phyloP scores from a whole-genome alignment of 2,113 vertebrate species.

The Halichoerus grypus region DNA sequence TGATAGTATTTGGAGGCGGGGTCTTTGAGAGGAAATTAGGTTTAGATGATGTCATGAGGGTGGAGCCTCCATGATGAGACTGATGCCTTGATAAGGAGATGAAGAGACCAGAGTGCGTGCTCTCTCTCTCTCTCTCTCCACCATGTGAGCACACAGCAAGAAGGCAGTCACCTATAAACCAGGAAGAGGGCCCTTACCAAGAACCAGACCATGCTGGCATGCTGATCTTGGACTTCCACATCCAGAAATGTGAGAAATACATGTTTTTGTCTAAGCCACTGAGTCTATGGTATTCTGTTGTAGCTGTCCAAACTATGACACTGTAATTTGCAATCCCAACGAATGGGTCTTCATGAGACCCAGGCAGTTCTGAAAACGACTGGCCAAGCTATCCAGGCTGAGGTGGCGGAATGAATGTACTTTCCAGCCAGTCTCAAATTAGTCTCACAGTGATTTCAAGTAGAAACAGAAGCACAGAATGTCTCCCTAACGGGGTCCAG shows the following conservation, averaged over 20 bases:
- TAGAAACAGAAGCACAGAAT: background rate
- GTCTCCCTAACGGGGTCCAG: background rate
- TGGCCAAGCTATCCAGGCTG: background rate
- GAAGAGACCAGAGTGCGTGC: background rate
- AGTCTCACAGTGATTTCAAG: background rate
- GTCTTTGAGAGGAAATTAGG: background rate
- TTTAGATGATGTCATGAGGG: background rate
- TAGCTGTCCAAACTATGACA: background rate
- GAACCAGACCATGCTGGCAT: background rate
- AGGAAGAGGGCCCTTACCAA: background rate
- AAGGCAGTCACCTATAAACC: background rate
- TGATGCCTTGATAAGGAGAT: background rate
- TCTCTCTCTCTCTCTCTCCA: background rate
- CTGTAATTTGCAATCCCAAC: background rate
- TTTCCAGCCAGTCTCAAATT: background rate
- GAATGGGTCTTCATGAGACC: background rate
- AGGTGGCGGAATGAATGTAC: background rate
- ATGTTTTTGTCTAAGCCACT: background rate
- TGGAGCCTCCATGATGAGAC: background rate
- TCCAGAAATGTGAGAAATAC: background rate
- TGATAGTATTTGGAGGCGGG: background rate
- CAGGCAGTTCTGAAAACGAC: background rate
- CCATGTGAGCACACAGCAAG: background rate
- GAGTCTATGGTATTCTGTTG: background rate
- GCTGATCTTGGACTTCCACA: background rate